Evolutionary conservation across 2,113 vertebrate genomes (phyloP), one percentile per base, ranked within the genome.

Genomic region (Artemisiospiza belli): DNA sequence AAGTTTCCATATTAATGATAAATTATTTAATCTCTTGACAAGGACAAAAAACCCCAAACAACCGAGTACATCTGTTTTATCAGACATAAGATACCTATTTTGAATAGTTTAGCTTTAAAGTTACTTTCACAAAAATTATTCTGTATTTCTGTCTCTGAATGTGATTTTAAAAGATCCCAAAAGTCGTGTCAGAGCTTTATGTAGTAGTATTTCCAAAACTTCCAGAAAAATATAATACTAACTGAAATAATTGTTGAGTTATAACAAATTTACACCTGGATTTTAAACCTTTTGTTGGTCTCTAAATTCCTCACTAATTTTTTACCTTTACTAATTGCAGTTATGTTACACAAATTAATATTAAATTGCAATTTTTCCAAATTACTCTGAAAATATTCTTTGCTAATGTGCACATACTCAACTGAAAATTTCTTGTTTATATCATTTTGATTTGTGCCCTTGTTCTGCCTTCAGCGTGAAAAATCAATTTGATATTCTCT

Each of bases 1-100:
- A 75, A 79, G 43, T 83, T 66, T 89, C 35, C 24, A 44, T 46
- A 62, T 22, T 51, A n/a, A 63, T 44, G 39, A 63, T 84, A 94
- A 95, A 92, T 57, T 78, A 69, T 49, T 95, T 89, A 75, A 66
- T 57, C 63, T 91, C 59, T 69, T 76, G 27, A 83, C 61, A 87
- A 57, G 62, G 69, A 82, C 25, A 59, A 72, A 76, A 55, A 72
- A 12, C 8, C 51, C 58, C 23, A 87, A 73, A 30, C 9, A 35
- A 62, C 22, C 1, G 22, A 83, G 66, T 57, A 85, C n/a, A 44
- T 66, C 43, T 80, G 30, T 72, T 83, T 90, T 68, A 46, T 70
- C 51, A 55, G 25, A 35, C 19, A 43, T 54, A 57, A 37, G 35
- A 21, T 52, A 89, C 11, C 20, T 37, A 83, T 68, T 68, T 89